A percentile compares a stretch with the other conserved stretches of the same genome.
These are phyloP conservation scores for Syngnathus rostellatus DNA, from an alignment of 2,797 vertebrate species.

Conservation along the genomic window DNA sequence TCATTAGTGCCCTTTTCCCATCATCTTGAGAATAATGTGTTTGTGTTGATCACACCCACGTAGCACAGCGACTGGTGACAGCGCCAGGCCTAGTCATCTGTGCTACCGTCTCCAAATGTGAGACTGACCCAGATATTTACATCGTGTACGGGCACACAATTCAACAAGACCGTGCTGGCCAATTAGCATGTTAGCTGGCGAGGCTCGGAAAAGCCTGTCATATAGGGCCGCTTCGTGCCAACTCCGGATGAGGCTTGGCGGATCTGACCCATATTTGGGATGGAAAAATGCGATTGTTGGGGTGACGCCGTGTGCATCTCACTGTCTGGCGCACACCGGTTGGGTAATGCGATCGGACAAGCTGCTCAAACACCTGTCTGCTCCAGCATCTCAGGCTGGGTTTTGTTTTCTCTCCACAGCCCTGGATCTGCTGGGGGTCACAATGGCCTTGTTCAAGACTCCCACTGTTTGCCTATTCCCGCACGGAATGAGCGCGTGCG, in stretches of 20 bases:
- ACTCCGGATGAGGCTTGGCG: constrained; percentile 52
- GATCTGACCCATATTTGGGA: constrained; percentile 56
- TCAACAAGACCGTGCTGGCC: constrained; percentile 57
- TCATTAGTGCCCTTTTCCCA: constrained; percentile 50
- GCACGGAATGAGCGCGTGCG: constrained; percentile 14
- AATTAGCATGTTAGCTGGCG: constrained; percentile 64
- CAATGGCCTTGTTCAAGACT: constrained; percentile 64
- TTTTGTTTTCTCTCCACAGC: constrained; percentile 66
- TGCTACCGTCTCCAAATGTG: constrained; percentile 64
- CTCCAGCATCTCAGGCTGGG: constrained; percentile 64
- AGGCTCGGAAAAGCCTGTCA: constrained; percentile 47
- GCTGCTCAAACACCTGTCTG: constrained; percentile 74
- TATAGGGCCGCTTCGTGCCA: constrained; percentile 61
- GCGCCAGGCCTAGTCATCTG: constrained; percentile 67
- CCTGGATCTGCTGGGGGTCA: constrained; percentile 67
- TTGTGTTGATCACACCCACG: constrained; percentile 70
- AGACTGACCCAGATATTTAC: constrained; percentile 67
- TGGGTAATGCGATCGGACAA: constrained; percentile 71
- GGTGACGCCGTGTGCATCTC: constrained; percentile 75
- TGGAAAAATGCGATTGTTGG: constrained; percentile 77
- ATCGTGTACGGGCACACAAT: constrained; percentile 57
- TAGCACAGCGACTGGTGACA: constrained; percentile 66
- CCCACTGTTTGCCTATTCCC: constrained; percentile 62
- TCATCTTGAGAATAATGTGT: constrained; percentile 66
- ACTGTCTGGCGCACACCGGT: constrained; percentile 70